Evolutionary conservation across 2,888 invertebrate species (phyloP), one percentile per base, ranked within the genome.

Genomic region (Rotaria magnacalcarata): DNA sequence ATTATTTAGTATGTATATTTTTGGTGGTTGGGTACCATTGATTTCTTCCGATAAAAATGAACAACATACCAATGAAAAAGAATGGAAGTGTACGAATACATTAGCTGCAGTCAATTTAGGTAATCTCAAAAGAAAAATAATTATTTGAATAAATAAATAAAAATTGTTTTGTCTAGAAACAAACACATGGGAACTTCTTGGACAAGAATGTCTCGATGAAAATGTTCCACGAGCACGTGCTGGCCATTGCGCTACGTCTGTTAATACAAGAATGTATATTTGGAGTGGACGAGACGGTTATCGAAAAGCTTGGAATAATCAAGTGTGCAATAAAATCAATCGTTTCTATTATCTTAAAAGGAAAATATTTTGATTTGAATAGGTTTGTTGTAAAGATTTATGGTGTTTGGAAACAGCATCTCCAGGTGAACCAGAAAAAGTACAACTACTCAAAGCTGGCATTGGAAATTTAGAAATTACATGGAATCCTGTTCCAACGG

Each of bases 1-100:
- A n/a, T 24, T 47, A 85, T 88, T 75, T 87, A 94, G 95, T 90
- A 98, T 99, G 98, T 98, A 95, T 91, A 95, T 99, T 1, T 99
- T 98, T 90, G 99, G 99, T n/a, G 99, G 99, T n/a, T 99, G 99
- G 99, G 97, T 98, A 11, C 97, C 97, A 0, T 93, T 97, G 19
- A 95, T 96, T 0, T 94, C 95, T 74, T 96, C 96, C 90, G 96
- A 96, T 90, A 67, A 67, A 67, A 67, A 67, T 67, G 80, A 80
- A n/a, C 43, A 24, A 43, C 5, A 47, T 80, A 4, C 8, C 7
- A 14, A 84, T 60, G 98, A 98, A 90, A 96, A 97, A 89, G 98
- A 99, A 92, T 99, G 99, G 99, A 97, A 97, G 91, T 99, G 99
- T 91, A 98, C 99, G 21, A 97, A 96, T 90, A 96, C 97, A 0